Evolutionary conservation across 2,888 invertebrate species (phyloP).

Genomic region (Xylocampa areola): DNA sequence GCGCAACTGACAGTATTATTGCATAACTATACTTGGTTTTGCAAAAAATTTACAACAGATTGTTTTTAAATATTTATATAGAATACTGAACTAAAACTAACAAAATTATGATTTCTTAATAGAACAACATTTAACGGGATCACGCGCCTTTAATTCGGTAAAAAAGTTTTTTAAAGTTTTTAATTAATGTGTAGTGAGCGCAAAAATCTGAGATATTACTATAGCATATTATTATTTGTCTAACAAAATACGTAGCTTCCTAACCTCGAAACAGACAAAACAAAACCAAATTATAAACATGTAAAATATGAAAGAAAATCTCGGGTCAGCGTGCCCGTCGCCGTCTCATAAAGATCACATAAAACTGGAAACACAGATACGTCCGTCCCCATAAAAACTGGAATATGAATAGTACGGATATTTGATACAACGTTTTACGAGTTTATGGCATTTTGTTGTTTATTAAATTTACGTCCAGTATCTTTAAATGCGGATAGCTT

Average conservation of each 20-base stretch:
- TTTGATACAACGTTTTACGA: conserved; percentile 80
- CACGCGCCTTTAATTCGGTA: too few relatives aligned
- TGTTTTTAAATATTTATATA: too few relatives aligned
- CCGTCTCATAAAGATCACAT: conserved; percentile 79
- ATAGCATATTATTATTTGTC: too few relatives aligned
- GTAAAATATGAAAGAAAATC: conserved; percentile 67
- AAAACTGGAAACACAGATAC: conserved; percentile 82
- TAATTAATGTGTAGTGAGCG: too few relatives aligned
- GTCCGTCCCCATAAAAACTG: conserved; percentile 81
- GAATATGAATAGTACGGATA: conserved; percentile 82
- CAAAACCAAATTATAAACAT: conserved; percentile 71
- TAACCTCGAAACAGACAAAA: conserved; percentile 52
- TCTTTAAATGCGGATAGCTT: conserved; percentile 42
- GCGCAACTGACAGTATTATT: too few relatives aligned
- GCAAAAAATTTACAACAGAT: too few relatives aligned
- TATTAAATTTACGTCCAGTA: conserved; percentile 67
- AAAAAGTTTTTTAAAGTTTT: too few relatives aligned
- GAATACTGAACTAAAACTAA: too few relatives aligned
- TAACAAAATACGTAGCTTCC: conserved; percentile 9
- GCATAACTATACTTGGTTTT: too few relatives aligned
- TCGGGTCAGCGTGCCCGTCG: conserved; percentile 72
- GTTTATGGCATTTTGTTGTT: conserved; percentile 75
- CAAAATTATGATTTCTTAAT: too few relatives aligned
- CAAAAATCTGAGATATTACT: too few relatives aligned
- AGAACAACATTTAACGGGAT: too few relatives aligned